Conservation (phyloP, 2,888 invertebrate species). For the Iselma pallidipennis region DNA sequence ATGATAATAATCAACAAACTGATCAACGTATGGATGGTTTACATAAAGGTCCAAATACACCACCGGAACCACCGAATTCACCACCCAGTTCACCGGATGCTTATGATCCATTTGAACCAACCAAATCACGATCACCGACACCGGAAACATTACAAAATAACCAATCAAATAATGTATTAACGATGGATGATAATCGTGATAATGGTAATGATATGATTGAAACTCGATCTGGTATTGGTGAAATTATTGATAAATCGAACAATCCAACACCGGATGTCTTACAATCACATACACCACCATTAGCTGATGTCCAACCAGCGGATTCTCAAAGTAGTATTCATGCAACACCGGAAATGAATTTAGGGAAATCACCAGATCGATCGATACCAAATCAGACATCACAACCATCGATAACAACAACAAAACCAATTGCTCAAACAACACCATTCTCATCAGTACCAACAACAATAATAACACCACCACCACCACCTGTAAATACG, state of each 20-base stretch:
- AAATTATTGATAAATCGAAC: constrained; percentile 39
- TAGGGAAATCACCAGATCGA: constrained; percentile 42
- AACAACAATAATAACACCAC: constrained; percentile 49
- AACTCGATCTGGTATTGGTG: constrained; percentile 29
- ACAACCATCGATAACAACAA: constrained; percentile 35
- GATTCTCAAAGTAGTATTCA: constrained; percentile 53
- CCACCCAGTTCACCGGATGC: constrained; percentile 78
- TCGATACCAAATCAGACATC: constrained; percentile 38
- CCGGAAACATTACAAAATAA: constrained; percentile 54
- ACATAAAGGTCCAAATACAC: constrained; percentile 73
- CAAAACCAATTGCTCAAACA: constrained; percentile 50
- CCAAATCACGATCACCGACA: constrained; percentile 75
- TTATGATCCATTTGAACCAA: constrained; percentile 91
- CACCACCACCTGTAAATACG: constrained; percentile 49
- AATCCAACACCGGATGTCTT: constrained; percentile 34
- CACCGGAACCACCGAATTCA: constrained; percentile 69
- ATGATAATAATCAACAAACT: constrained; percentile 41
- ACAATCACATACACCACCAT: constrained; percentile 50
- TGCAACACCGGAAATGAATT: constrained; percentile 44
- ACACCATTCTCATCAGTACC: constrained; percentile 47
- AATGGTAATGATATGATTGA: constrained; percentile 29
- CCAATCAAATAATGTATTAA: constrained; percentile 10
- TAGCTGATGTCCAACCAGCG: constrained; percentile 53
- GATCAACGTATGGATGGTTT: constrained; percentile 36
- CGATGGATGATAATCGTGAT: constrained; percentile 33